phyloP scores from a whole-genome alignment of 2,113 vertebrate genomes.

The Struthidea cinerea region DNA sequence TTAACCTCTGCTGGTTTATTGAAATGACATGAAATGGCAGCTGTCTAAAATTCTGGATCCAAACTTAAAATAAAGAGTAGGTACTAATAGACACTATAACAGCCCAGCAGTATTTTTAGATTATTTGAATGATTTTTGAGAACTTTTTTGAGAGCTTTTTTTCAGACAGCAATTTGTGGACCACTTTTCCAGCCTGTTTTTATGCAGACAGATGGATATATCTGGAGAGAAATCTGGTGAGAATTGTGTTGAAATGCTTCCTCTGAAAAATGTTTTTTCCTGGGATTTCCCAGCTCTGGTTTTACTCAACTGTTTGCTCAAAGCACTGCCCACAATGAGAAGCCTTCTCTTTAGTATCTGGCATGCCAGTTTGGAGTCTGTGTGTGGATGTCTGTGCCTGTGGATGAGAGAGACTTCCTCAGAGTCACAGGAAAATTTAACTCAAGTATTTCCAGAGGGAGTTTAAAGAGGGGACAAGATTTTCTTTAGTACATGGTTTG shows the following conservation, averaged over 20 bases:
- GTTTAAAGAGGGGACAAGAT: not conserved
- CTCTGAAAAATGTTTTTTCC: not conserved
- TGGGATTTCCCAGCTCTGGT: not conserved
- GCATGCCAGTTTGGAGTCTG: fast-evolving
- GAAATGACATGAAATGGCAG: not conserved
- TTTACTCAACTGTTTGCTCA: not conserved
- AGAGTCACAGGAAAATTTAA: not conserved
- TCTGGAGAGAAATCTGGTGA: not conserved
- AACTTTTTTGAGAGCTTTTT: not conserved
- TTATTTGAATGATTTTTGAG: not conserved
- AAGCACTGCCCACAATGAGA: not conserved
- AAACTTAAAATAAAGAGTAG: not conserved
- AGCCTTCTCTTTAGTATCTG: not conserved
- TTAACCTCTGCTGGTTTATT: not conserved
- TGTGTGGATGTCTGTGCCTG: not conserved
- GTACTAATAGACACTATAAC: not conserved
- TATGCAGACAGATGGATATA: not conserved
- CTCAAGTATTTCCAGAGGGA: not conserved
- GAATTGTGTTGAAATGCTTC: not conserved
- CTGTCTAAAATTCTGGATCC: not conserved
- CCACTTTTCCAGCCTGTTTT: not conserved
- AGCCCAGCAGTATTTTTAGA: not conserved
- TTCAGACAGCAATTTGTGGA: not conserved
- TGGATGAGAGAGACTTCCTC: not conserved
- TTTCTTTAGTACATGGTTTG: not conserved